Evolutionary conservation across 2,797 vertebrate genomes (phyloP).

Genomic region (Pitangus sulphuratus): DNA sequence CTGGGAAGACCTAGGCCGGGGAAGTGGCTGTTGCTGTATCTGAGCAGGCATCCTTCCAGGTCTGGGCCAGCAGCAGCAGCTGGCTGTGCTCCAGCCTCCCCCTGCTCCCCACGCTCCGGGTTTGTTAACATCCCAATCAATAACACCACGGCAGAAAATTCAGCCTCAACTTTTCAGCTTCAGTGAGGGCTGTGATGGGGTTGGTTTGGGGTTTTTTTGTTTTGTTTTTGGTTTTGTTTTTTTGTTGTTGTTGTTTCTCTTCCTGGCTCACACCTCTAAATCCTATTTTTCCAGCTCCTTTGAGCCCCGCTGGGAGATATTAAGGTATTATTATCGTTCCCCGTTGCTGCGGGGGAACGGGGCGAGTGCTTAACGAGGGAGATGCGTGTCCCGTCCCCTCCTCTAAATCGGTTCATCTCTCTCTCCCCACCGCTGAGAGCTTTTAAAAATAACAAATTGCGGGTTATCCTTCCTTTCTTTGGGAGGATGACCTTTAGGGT

Average conservation of each 20-base stretch:
- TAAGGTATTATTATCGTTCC: conserved; percentile 25
- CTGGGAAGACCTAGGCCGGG: background rate
- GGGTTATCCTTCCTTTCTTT: background rate
- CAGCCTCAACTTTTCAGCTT: conserved; percentile 9
- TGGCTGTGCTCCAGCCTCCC: conserved; percentile 5
- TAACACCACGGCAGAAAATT: background rate
- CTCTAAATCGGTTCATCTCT: background rate
- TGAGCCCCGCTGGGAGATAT: background rate
- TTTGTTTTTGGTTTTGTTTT: background rate
- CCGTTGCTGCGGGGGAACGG: background rate
- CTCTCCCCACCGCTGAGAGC: background rate
- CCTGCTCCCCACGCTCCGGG: background rate
- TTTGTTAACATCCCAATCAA: conserved; percentile 36
- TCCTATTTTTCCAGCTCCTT: conserved; percentile 21
- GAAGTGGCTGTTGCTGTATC: background rate
- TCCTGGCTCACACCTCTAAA: background rate
- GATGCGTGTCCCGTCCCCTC: background rate
- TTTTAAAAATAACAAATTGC: background rate
- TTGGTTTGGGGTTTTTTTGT: too few relatives aligned
- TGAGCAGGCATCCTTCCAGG: conserved; percentile 27
- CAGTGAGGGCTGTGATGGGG: rapidly evolving
- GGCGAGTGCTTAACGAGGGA: background rate
- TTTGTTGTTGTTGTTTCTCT: background rate
- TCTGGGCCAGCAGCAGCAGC: background rate
- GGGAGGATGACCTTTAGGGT: conserved; percentile 7